These are phyloP conservation scores for Orchesellides sinensis DNA, from an alignment of 2,888 invertebrate species.

Conservation along the genomic window DNA sequence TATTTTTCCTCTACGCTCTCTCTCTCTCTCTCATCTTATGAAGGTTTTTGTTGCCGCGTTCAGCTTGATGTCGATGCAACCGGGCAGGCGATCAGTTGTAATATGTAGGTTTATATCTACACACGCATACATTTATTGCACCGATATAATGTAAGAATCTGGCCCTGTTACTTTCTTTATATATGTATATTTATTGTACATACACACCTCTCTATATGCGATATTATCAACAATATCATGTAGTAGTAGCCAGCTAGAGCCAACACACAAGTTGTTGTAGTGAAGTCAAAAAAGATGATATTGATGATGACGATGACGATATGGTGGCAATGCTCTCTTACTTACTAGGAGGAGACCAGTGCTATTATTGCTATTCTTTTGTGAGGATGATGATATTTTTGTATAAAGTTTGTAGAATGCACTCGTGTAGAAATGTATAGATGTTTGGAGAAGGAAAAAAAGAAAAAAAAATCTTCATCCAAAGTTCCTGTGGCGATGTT, in stretches of 20 bases:
- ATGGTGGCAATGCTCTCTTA: slow-evolving; percentile 36
- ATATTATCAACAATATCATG: not conserved
- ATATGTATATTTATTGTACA: not conserved
- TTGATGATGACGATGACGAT: slow-evolving; percentile 24
- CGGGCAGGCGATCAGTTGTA: slow-evolving; percentile 59
- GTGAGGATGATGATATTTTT: slow-evolving; percentile 14
- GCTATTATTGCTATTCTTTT: not conserved
- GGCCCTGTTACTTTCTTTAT: not conserved
- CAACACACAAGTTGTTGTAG: not conserved
- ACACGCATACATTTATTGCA: slow-evolving; percentile 61
- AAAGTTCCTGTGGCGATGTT: slow-evolving; percentile 49
- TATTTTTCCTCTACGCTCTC: slow-evolving; percentile 12
- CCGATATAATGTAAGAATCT: slow-evolving; percentile 44
- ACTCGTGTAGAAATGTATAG: slow-evolving; percentile 53
- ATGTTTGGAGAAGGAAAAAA: slow-evolving; percentile 5
- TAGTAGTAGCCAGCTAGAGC: not conserved
- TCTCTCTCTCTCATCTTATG: slow-evolving; percentile 19
- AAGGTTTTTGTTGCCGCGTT: slow-evolving; percentile 54
- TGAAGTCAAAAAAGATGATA: slow-evolving; percentile 6
- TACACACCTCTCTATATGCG: not conserved
- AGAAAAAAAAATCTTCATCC: slow-evolving; percentile 46
- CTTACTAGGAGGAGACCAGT: not conserved
- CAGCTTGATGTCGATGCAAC: slow-evolving; percentile 44
- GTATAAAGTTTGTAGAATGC: slow-evolving; percentile 48
- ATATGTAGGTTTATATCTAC: slow-evolving; percentile 55